Percentiles rank a stretch among this genome's conserved stretches.
phyloP scores from a whole-genome alignment of 1,140 invertebrate species.

The Protaetia brevitarsis region DNA sequence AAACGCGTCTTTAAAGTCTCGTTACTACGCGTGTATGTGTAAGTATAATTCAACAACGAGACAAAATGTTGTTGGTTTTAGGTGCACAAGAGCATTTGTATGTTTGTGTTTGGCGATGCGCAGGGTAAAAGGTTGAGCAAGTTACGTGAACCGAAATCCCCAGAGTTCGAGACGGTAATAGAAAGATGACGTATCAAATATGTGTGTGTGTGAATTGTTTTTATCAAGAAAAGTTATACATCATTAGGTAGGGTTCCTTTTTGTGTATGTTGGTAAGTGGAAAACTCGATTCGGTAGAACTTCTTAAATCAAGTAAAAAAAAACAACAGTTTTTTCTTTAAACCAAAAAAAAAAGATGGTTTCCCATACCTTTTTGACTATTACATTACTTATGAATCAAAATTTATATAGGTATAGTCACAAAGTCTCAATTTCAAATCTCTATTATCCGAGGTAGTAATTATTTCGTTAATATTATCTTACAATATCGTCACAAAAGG shows the following conservation, averaged over 20 bases:
- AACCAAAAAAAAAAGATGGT: too few relatives aligned
- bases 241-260: neutral
- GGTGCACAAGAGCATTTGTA: neutral
- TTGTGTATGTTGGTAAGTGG: too few relatives aligned
- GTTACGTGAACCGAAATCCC: neutral
- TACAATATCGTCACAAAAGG: neutral
- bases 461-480: neutral
- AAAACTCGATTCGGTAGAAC: too few relatives aligned
- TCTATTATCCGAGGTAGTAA: neutral
- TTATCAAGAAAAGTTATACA: neutral
- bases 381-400: neutral
- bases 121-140: neutral
- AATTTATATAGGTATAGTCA: neutral
- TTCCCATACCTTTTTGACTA: neutral
- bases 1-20: neutral
- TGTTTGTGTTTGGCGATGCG: neutral
- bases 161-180: neutral
- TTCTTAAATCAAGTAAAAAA: too few relatives aligned
- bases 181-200: too few relatives aligned
- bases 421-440: too few relatives aligned
- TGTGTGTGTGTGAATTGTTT: too few relatives aligned
- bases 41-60: neutral
- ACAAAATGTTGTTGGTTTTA: neutral
- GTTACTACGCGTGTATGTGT: neutral
- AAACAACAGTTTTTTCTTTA: too few relatives aligned